Conservation (phyloP, 2,888 invertebrate genomes). For the Onchidella celtica region DNA sequence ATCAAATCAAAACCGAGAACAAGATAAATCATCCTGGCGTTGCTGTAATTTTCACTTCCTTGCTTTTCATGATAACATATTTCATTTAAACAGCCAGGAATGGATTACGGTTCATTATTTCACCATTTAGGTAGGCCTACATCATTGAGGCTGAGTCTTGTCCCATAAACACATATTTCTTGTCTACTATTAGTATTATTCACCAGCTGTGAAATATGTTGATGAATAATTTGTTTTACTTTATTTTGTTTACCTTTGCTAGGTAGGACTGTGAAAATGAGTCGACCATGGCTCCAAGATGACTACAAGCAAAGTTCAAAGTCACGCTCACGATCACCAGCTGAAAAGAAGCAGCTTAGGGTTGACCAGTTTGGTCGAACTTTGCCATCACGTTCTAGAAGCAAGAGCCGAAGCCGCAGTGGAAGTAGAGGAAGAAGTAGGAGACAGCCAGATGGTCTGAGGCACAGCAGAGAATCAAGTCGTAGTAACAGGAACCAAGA, state of each 20-base stretch:
- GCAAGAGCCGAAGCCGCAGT: conserved; percentile 35
- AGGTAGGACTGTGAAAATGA: conserved; percentile 18
- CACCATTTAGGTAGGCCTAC: no score
- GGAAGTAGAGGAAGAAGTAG: background rate
- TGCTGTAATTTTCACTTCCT: no score
- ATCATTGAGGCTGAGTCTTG: no score
- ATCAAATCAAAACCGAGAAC: no score
- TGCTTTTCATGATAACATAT: no score
- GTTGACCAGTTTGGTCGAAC: conserved; percentile 28
- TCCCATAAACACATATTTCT: no score
- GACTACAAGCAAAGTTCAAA: background rate
- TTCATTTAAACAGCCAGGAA: no score
- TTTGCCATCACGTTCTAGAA: conserved; percentile 24
- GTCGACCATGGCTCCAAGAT: conserved; percentile 27
- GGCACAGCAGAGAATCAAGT: conserved; percentile 12
- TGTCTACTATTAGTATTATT: no score
- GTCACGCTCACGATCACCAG: background rate
- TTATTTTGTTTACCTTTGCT: background rate
- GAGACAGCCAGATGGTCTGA: background rate
- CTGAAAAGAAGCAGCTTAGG: background rate
- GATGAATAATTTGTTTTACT: no score
- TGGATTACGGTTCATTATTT: no score
- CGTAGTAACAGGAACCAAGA: background rate
- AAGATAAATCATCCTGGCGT: no score
- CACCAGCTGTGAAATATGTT: no score